Evolutionary conservation across 2,113 vertebrate species (phyloP).

Genomic region (Myodes glareolus): DNA sequence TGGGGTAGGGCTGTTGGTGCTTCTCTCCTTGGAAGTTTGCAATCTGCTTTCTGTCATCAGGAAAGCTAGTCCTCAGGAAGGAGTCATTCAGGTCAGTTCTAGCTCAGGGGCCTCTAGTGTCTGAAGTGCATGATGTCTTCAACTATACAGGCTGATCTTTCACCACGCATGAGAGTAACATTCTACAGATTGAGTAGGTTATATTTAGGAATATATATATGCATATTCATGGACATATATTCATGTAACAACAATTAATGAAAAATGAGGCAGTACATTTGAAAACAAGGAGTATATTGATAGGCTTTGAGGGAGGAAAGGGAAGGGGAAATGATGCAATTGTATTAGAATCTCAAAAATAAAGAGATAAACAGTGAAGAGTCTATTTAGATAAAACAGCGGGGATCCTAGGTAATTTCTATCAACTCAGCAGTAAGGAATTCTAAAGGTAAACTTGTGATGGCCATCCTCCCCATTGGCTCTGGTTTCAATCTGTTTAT

Average conservation of each 20-base stretch:
- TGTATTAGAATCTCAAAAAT: not conserved
- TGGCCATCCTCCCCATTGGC: not conserved
- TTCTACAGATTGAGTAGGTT: not conserved
- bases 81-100: not conserved
- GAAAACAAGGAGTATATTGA: not conserved
- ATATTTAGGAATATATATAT: not conserved
- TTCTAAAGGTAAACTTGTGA: not conserved
- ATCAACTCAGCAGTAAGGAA: not conserved
- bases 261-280: not conserved
- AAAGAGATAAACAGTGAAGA: not conserved
- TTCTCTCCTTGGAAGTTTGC: not conserved
- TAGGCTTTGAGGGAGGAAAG: not conserved
- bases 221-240: not conserved
- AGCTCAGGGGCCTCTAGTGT: not conserved
- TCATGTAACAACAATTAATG: not conserved
- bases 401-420: not conserved
- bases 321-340: not conserved
- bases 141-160: not conserved
- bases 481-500: not conserved
- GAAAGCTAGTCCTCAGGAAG: not conserved
- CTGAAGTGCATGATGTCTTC: not conserved
- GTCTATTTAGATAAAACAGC: not conserved
- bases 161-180: too few relatives aligned
- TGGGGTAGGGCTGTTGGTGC: not conserved
- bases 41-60: not conserved